phyloP scores from a whole-genome alignment of 2,888 invertebrate species.

The Platypus cylindrus region DNA sequence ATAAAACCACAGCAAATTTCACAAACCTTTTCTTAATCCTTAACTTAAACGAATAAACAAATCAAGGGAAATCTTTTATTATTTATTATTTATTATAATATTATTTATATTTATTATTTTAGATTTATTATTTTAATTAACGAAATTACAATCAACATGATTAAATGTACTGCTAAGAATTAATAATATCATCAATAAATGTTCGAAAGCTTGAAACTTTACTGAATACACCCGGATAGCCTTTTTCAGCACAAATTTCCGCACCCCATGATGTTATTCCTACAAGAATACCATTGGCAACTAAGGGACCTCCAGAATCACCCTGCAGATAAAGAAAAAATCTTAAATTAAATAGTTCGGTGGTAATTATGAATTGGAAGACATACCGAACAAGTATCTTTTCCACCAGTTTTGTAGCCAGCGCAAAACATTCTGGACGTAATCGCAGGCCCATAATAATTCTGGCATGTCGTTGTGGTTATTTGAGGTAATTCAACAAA shows the following conservation, averaged over 20 bases:
- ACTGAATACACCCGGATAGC: conserved; percentile 19
- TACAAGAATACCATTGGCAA: conserved; percentile 9
- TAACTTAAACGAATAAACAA: too few species aligned
- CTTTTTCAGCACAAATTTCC: conserved; percentile 17
- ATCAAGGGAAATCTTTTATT: too few species aligned
- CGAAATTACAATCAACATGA: too few species aligned
- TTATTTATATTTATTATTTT: too few species aligned
- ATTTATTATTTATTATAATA: too few species aligned
- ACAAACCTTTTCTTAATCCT: too few species aligned
- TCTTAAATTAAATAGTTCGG: conserved; percentile 1
- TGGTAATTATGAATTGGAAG: background rate
- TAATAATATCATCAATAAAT: conserved; percentile 14
- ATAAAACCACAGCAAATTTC: too few species aligned
- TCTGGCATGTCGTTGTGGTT: conserved; percentile 17
- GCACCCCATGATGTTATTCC: conserved; percentile 16
- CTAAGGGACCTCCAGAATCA: conserved; percentile 15
- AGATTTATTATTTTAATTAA: too few species aligned
- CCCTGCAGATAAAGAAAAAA: conserved; percentile 11
- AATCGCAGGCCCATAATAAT: conserved; percentile 17
- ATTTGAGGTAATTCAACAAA: conserved; percentile 15
- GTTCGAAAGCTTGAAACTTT: conserved; percentile 13
- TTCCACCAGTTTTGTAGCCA: conserved; percentile 21
- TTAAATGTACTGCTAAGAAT: too few species aligned
- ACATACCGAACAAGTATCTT: conserved; percentile 22
- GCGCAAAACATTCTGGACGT: conserved; percentile 23